phyloP scores from a whole-genome alignment of 1,140 invertebrate species.

The Zaprionus capensis region DNA sequence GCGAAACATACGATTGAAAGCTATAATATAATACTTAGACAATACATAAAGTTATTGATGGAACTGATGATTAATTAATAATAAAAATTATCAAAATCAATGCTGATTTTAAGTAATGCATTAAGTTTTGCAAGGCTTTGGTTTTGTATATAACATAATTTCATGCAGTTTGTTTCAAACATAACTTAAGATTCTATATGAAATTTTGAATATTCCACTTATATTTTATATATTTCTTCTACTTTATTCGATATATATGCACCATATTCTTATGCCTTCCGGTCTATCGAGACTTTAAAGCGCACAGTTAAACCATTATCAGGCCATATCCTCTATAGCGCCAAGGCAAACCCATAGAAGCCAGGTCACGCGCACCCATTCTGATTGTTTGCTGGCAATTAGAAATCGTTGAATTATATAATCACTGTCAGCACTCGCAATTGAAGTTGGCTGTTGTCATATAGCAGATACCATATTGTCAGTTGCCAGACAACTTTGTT shows the following conservation, averaged over 20 bases:
- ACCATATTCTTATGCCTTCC: background rate
- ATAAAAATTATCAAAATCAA: no score
- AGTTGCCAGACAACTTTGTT: slow-evolving; percentile 4
- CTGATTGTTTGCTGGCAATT: slow-evolving; percentile 11
- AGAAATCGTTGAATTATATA: slow-evolving; percentile 28
- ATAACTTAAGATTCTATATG: background rate
- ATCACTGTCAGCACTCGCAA: slow-evolving; percentile 8
- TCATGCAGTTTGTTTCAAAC: background rate
- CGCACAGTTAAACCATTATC: background rate
- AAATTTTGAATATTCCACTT: background rate
- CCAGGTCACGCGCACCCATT: slow-evolving; percentile 25
- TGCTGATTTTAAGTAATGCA: no score
- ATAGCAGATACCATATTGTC: background rate
- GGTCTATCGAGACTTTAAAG: background rate
- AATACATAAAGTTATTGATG: background rate
- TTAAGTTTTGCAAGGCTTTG: no score
- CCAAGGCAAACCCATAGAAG: slow-evolving; percentile 7
- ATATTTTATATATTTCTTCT: background rate
- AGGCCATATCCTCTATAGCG: slow-evolving; percentile 22
- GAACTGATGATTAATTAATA: no score
- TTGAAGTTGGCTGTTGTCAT: background rate
- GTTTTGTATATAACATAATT: background rate
- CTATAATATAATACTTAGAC: background rate
- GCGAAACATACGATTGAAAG: background rate
- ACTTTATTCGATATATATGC: background rate